A percentile compares a stretch with the other conserved stretches of the same genome.
Evolutionary conservation across 53 echinoderm and acorn worm species (phyloP).

Genomic region (Temnopleurus reevesii): DNA sequence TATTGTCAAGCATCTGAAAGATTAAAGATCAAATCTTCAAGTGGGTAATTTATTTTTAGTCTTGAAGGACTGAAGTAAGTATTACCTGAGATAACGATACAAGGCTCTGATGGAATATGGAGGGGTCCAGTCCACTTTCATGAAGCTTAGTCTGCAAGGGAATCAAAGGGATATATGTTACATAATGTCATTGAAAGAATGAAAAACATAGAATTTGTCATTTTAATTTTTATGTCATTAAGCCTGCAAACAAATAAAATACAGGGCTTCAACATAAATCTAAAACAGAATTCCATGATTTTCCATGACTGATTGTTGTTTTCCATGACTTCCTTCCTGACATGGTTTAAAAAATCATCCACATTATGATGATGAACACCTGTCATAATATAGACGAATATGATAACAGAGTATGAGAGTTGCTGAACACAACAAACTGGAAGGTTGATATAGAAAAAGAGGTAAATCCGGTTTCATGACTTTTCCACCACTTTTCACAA

Average conservation of each 20-base stretch:
- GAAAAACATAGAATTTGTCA: background rate
- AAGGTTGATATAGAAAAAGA: background rate
- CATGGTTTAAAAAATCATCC: background rate
- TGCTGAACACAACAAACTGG: background rate
- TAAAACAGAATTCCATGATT: too few species aligned
- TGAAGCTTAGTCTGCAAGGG: conserved; percentile 66
- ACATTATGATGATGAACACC: background rate
- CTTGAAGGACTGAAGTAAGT: too few species aligned
- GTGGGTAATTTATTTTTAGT: too few species aligned
- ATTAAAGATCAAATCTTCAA: too few species aligned
- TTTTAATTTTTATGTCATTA: background rate
- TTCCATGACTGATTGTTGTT: background rate
- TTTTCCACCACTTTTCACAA: background rate
- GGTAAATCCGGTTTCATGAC: background rate
- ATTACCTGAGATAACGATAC: conserved; percentile 87
- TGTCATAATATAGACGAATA: background rate
- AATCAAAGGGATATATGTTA: background rate
- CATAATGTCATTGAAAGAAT: background rate
- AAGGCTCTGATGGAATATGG: conserved; percentile 82
- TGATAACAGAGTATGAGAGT: background rate
- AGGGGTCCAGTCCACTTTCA: conserved; percentile 68
- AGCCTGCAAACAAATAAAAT: too few species aligned
- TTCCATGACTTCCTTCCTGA: background rate
- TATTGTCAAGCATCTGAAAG: too few species aligned
- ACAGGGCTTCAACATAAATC: too few species aligned